phyloP scores from a whole-genome alignment of 2,888 invertebrate species.

The Heliconius hortense region DNA sequence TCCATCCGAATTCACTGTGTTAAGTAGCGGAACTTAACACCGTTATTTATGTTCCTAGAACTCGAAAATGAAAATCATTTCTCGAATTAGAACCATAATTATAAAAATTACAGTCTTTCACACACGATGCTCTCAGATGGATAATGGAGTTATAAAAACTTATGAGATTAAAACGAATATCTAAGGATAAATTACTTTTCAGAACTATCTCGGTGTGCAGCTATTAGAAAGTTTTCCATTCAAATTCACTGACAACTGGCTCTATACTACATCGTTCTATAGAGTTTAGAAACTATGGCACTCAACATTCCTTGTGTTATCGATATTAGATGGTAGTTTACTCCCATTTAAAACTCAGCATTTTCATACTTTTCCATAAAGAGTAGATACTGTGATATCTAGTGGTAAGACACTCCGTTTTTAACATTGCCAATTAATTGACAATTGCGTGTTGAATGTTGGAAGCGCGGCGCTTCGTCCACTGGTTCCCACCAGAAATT shows the following conservation, averaged over 20 bases:
- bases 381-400: too few species aligned
- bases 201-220: conserved; percentile 12
- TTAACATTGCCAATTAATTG: too few species aligned
- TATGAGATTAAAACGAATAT: not conserved
- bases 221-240: conserved; percentile 12
- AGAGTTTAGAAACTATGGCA: conserved; percentile 1
- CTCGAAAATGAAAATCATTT: too few species aligned
- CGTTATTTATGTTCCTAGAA: not conserved
- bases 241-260: not conserved
- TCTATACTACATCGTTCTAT: not conserved
- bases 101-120: not conserved
- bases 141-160: not conserved
- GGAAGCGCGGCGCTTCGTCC: too few species aligned
- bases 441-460: too few species aligned
- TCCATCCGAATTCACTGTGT: not conserved
- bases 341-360: not conserved
- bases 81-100: too few species aligned
- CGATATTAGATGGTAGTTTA: not conserved
- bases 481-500: too few species aligned
- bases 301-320: not conserved
- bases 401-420: too few species aligned
- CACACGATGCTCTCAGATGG: not conserved
- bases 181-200: conserved; percentile 1
- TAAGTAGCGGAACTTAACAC: not conserved
- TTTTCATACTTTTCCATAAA: too few species aligned